A percentile compares a stretch with the other conserved stretches of the same genome.
Evolutionary conservation across 2,888 invertebrate genomes (phyloP).

Genomic region (Tipula lateralis): DNA sequence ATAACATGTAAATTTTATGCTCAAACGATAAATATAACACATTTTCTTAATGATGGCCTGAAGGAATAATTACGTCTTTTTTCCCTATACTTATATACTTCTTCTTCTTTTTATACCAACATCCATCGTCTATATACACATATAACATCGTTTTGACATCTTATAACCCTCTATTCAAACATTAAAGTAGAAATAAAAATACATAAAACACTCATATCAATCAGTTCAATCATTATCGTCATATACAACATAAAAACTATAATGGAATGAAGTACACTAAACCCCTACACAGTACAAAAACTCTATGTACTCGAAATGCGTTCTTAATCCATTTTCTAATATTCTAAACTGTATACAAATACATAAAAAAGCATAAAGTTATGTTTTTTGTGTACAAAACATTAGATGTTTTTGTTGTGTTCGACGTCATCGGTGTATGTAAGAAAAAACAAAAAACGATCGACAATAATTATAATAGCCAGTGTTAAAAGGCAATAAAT

Average conservation of each 20-base stretch:
- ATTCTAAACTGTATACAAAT: neutral
- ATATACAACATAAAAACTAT: neutral
- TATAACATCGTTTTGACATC: neutral
- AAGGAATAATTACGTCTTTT: neutral
- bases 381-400: slow-evolving; percentile 1
- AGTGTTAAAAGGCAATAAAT: slow-evolving; percentile 11
- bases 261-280: neutral
- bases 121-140: neutral
- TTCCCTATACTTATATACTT: neutral
- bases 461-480: slow-evolving; percentile 12
- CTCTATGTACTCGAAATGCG: neutral
- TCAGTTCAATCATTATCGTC: slow-evolving; percentile 13
- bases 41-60: neutral
- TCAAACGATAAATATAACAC: slow-evolving; percentile 19
- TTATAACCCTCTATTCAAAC: slow-evolving; percentile 11
- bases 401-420: neutral
- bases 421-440: neutral
- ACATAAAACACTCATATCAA: slow-evolving; percentile 24
- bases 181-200: neutral
- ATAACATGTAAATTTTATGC: slow-evolving; percentile 24
- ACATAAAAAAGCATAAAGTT: neutral
- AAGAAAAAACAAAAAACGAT: neutral
- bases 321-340: neutral
- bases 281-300: slow-evolving; percentile 12
- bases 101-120: neutral